Percentiles rank a stretch among this genome's conserved stretches.
Evolutionary conservation across 2,888 invertebrate species (phyloP).

Genomic region (Neocrepidodera transversa): DNA sequence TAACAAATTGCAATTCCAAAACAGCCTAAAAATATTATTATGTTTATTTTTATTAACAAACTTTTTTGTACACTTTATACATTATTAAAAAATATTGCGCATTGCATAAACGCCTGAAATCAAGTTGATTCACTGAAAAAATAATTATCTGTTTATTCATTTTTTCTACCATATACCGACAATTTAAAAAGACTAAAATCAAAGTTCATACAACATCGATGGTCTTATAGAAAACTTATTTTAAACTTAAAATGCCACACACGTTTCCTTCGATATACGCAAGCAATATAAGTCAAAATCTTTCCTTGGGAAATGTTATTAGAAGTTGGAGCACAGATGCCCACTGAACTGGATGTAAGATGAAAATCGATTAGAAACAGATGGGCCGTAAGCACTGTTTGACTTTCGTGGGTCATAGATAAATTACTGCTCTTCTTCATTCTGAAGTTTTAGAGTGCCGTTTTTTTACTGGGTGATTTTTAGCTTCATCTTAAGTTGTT

Average conservation of each 20-base stretch:
- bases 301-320: constrained; percentile 10
- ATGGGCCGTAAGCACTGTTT: constrained; percentile 8
- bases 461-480: too few relatives aligned
- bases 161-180: too few relatives aligned
- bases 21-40: too few relatives aligned
- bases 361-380: constrained; percentile 11
- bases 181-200: neutral
- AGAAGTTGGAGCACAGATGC: constrained; percentile 2
- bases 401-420: constrained; percentile 13
- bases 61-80: too few relatives aligned
- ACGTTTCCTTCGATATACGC: neutral
- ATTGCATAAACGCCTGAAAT: too few relatives aligned
- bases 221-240: neutral
- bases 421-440: constrained; percentile 7
- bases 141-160: too few relatives aligned
- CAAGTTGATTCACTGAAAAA: too few relatives aligned
- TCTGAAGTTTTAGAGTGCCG: neutral
- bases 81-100: too few relatives aligned
- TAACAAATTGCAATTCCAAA: too few relatives aligned
- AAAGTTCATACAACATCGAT: neutral
- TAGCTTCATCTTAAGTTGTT: too few relatives aligned
- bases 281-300: constrained; percentile 10
- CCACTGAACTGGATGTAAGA: neutral
- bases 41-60: too few relatives aligned
- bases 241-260: neutral